Evolutionary conservation across 2,797 vertebrate species (phyloP).

Genomic region (Pterois miles): DNA sequence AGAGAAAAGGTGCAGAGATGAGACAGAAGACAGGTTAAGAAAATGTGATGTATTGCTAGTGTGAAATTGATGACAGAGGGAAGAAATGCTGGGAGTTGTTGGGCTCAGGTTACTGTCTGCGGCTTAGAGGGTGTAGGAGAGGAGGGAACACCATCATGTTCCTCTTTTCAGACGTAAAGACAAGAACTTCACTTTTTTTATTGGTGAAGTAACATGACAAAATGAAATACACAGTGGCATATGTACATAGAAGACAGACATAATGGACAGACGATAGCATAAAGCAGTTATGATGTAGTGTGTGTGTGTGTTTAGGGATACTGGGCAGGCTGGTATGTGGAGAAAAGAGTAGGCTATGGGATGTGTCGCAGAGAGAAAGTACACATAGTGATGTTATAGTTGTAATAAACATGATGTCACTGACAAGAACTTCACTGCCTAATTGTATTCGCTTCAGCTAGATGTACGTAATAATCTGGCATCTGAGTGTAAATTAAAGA

Average conservation of each 20-base stretch:
- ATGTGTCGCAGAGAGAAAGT: background rate
- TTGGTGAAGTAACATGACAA: background rate
- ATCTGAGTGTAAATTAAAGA: background rate
- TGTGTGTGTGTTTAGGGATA: background rate
- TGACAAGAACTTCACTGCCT: background rate
- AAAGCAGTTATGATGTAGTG: background rate
- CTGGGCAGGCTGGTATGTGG: background rate
- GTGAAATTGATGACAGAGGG: background rate
- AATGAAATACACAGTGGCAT: no score
- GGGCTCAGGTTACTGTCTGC: constrained; percentile 1
- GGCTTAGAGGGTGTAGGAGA: background rate
- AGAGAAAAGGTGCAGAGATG: background rate
- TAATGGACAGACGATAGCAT: background rate
- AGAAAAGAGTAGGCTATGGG: background rate
- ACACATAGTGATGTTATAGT: no score
- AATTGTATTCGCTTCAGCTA: background rate
- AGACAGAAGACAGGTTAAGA: background rate
- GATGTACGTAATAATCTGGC: background rate
- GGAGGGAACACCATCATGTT: background rate
- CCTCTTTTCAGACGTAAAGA: background rate
- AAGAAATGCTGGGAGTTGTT: constrained; percentile 1
- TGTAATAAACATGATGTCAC: no score
- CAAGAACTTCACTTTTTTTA: background rate
- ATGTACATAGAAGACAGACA: no score
- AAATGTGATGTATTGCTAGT: background rate